Evolutionary conservation across 1,140 invertebrate species (phyloP).

Genomic region (Papilio glaucus): DNA sequence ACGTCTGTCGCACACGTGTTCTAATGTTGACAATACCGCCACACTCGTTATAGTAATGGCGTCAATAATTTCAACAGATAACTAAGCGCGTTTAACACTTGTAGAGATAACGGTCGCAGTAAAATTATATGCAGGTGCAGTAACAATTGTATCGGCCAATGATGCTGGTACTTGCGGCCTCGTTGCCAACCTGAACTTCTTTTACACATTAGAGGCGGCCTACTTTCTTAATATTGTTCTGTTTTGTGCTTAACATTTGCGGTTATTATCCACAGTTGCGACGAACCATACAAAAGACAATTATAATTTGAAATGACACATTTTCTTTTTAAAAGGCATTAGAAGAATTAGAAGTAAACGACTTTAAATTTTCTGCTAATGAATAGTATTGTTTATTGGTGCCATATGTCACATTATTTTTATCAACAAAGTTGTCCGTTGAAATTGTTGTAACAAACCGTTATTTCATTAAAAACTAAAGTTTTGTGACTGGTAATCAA

Average conservation of each 20-base stretch:
- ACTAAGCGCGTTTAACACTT: slow-evolving; percentile 31
- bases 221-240: slow-evolving; percentile 15
- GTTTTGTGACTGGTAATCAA: too few relatives aligned
- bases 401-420: background rate
- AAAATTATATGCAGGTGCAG: slow-evolving; percentile 28
- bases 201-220: slow-evolving; percentile 31
- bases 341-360: too few relatives aligned
- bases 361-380: background rate
- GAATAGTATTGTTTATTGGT: background rate
- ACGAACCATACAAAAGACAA: slow-evolving; percentile 34
- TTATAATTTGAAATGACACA: slow-evolving; percentile 26
- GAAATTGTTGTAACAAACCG: slow-evolving; percentile 29
- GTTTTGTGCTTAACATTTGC: slow-evolving; percentile 21
- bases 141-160: slow-evolving; percentile 24
- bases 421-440: background rate
- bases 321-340: slow-evolving; percentile 1
- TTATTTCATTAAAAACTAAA: background rate
- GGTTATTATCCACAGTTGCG: slow-evolving; percentile 20
- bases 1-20: slow-evolving; percentile 8
- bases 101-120: slow-evolving; percentile 29
- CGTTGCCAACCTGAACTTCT: slow-evolving; percentile 20
- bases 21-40: slow-evolving; percentile 16
- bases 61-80: slow-evolving; percentile 33
- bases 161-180: background rate
- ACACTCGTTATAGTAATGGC: slow-evolving; percentile 33